Evolutionary conservation across 1,140 invertebrate genomes (phyloP), one percentile per base, ranked within the genome.

Genomic region (Archivesica marissinica): DNA sequence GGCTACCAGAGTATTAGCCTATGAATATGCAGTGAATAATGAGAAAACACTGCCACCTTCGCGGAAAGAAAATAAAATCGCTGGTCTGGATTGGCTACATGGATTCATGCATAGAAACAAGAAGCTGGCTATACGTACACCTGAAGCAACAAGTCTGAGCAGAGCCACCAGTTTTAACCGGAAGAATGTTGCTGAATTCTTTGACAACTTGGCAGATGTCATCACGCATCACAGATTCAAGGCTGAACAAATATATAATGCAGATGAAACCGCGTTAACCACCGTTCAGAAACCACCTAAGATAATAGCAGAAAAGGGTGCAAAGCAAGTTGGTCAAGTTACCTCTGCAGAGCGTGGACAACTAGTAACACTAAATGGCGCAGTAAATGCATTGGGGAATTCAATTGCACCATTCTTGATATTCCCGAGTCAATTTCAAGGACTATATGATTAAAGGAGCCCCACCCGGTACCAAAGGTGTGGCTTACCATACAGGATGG

Each of bases 161-260:
- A 91, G 94, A 87, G 93, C 93, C 17, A 94, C 94, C 17, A 94
- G 92, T 72, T 95, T 95, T 86, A 95, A 95, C 89, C 92, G 93
- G 20, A 66, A 33, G 94, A 95, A 77, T 70, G 84, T 89, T 1
- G 23, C 25, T 20, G 25, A 68, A 28, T 88, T 90, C 38, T 90
- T 93, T 83, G 54, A 79, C 17, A 87, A 91, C 52, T 75, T 90
- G 23, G 33, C 70, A 11, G 39, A 23, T 33, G 87, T 91, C 20
- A 78, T 89, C 39, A 70, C 81, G 61, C 25, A 54, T 64, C 64
- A 93, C 76, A 83, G 87, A 25, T 92, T 92, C 75, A 59, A 66
- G 66, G 74, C 90, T n/a, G 23, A 61, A 13, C 82, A 87, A 6
- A 94, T 95, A 30, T 95, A 90, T 64, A 95, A 95, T 87, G 87